Base-by-base conservation (phyloP, 1,140 invertebrate species). In the Cherax quadricarinatus region DNA sequence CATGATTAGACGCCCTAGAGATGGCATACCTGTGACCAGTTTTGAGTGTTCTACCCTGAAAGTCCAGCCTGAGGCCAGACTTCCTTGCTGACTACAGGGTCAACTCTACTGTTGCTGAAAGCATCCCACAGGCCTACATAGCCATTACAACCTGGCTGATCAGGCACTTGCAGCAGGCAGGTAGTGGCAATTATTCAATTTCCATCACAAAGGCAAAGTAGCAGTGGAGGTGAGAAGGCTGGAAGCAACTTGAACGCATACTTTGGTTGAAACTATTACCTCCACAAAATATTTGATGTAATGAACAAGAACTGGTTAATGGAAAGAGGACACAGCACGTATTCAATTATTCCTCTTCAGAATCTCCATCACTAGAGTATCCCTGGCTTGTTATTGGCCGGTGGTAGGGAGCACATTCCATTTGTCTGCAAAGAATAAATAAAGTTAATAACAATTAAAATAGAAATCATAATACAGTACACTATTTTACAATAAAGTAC, bases 321-420 rank as follows among this genome's bases (percentile, higher is more conserved):
- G 48, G 79, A 41, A 53, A 51, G 78, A 79, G 41, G 21, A n/a
- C 24, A 53, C 53, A 57, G 51, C 24, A 57, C 14, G 82, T 24
- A 60, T n/a, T 30, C 4, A 24, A 66, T 88, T 60, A 92, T 83
- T 92, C 91, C 87, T 98, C 97, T 95, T 98, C 98, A 57, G 98
- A 98, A 94, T 98, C 98, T 49, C 97, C 97, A 94, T 98, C 98
- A 95, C 98, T 98, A 86, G 97, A 98, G 96, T 98, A 98, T 96
- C 96, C 97, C 94, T 96, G 96, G 30, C 96, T 95, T 93, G 96
- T 94, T 86, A 96, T 95, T 94, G 96, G 96, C 88, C 97, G 96
- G 88, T 96, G 96, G 95, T 97, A 97, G 90, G 97, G 97, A 48
- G 97, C 97, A 94, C 96, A 96, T 94, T 97, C 97, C 95, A 97